Evolutionary conservation across 1,140 invertebrate genomes (phyloP).

Genomic region (Stenopsyche tienmushanensis): DNA sequence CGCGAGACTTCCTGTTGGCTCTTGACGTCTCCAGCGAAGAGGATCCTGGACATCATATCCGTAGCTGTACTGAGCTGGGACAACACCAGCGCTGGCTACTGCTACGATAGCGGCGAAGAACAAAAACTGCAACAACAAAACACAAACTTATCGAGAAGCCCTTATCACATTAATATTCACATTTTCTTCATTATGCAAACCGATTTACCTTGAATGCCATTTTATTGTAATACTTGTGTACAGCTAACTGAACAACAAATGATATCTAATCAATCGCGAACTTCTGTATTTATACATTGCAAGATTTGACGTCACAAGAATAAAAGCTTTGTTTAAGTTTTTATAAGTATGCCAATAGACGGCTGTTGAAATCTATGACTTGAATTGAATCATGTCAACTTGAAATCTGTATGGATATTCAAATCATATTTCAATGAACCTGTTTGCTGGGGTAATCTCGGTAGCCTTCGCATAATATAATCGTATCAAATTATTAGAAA

Average conservation of each 20-base stretch:
- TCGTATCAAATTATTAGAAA: too few species aligned
- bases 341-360: too few species aligned
- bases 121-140: slow-evolving; percentile 43
- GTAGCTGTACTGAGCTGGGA: slow-evolving; percentile 32
- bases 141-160: neutral
- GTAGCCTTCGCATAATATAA: too few species aligned
- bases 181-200: neutral
- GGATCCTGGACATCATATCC: slow-evolving; percentile 48
- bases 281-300: too few species aligned
- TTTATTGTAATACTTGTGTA: slow-evolving; percentile 26
- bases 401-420: too few species aligned
- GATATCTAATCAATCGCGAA: slow-evolving; percentile 5
- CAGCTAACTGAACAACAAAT: slow-evolving; percentile 22
- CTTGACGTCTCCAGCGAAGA: slow-evolving; percentile 58
- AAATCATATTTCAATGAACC: too few species aligned
- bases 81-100: slow-evolving; percentile 52
- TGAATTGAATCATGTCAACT: too few species aligned
- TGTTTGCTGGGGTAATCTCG: too few species aligned
- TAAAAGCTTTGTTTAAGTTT: too few species aligned
- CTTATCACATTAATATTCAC: neutral
- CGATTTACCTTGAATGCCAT: slow-evolving; percentile 32
- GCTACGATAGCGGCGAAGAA: slow-evolving; percentile 43
- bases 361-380: too few species aligned
- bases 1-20: slow-evolving; percentile 58
- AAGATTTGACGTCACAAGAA: too few species aligned